Base-by-base conservation (phyloP, 2,113 vertebrate genomes). In the Platanista minor region DNA sequence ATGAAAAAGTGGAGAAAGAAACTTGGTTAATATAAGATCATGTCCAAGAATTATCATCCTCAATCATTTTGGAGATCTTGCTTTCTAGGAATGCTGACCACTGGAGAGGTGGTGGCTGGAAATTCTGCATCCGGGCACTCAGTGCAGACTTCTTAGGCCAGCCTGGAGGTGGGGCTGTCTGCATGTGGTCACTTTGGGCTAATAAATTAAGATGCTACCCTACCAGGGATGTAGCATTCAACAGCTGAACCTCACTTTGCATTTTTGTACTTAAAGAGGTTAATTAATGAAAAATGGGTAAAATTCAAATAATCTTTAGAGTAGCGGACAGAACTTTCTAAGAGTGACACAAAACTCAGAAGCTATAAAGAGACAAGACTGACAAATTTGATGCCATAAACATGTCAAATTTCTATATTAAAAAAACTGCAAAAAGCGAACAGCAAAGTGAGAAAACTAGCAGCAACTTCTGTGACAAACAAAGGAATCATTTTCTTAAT, bases 131-230 rank as follows among this genome's bases (percentile, higher is more conserved):
- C 69, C 14, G 25, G 59, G 36, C 2, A 2, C 46, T 29, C n/a
- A 46, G 18, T 29, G 41, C 3, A 57, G n/a, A 54, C n/a, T 83
- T 94, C 66, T 75, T 46, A 66, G n/a, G n/a, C 5, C 23, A n/a
- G 66, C 96, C 95, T 89, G 92, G 46, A 95, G 96, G 83, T 85
- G 97, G 95, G 5, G 91, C 88, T 96, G 59, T 92, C 77, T 36
- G 52, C 77, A 61, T 0, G 27, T 3, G 8, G 15, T 84, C 81
- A 52, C 52, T 69, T 31, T 39, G 61, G 12, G 27, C 33, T 62
- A 86, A 46, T n/a, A 77, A 36, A n/a, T 75, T 39, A 71, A 61
- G 77, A 64, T 4, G 43, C 31, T 23, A 14, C 27, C 3, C 11
- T 23, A 18, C 36, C 8, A 39, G 8, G 36, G 80, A 43, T 27